Conservation (phyloP, 2,113 vertebrate genomes). For the Cichladusa arquata region DNA sequence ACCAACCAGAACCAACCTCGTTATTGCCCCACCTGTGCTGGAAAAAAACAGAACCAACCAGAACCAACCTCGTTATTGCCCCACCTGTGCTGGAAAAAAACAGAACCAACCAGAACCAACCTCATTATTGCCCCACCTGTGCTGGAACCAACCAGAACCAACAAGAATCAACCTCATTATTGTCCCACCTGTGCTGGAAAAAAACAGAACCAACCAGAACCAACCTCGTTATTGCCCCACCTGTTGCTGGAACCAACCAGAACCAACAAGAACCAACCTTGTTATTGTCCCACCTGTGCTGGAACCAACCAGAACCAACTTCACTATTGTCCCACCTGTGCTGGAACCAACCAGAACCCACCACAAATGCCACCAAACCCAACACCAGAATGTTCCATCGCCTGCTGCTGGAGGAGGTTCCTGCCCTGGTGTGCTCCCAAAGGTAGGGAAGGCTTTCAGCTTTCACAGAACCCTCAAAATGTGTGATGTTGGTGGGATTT, state of each 20-base stretch:
- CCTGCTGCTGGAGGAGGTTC: rapidly evolving
- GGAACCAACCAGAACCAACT: neutral
- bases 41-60: no score
- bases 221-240: rapidly evolving
- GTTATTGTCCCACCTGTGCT: neutral
- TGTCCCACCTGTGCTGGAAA: neutral
- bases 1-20: neutral
- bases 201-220: neutral
- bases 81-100: neutral
- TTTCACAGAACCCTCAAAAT: rapidly evolving
- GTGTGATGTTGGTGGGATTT: rapidly evolving
- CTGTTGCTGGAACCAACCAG: neutral
- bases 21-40: neutral
- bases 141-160: neutral
- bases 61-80: rapidly evolving
- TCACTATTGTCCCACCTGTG: neutral
- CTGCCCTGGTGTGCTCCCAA: rapidly evolving
- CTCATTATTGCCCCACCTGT: neutral
- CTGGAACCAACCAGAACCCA: neutral
- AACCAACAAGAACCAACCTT: no score
- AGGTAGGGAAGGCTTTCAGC: neutral
- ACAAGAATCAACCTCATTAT: neutral
- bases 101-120: neutral
- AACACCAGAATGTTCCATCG: rapidly evolving
- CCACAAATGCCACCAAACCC: rapidly evolving